These are phyloP conservation scores for Drosophila micromelanica DNA, from an alignment of 1,140 invertebrate species.

Conservation along the genomic window DNA sequence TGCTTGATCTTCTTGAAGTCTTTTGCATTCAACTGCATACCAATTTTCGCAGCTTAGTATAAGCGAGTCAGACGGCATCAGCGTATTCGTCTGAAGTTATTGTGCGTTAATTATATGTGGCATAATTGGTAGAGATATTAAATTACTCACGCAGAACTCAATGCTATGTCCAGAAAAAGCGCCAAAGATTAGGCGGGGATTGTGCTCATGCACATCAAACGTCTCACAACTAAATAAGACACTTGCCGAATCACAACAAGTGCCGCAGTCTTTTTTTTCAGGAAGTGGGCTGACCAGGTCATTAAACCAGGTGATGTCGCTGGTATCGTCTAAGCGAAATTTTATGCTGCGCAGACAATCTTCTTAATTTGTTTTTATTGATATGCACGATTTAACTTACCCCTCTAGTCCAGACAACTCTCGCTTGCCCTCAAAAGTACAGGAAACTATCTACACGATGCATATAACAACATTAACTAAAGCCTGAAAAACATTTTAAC, in stretches of 20 bases:
- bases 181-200: conserved; percentile 86
- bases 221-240: conserved; percentile 89
- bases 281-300: conserved; percentile 84
- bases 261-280: conserved; percentile 84
- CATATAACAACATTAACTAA: background rate
- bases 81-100: conserved; percentile 83
- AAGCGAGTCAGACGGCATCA: conserved; percentile 86
- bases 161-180: conserved; percentile 88
- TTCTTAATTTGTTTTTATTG: background rate
- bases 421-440: conserved; percentile 72
- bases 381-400: conserved; percentile 30
- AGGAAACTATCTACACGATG: conserved; percentile 65
- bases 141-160: conserved; percentile 87
- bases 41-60: conserved; percentile 87
- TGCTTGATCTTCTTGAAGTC: conserved; percentile 84
- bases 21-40: conserved; percentile 87
- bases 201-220: conserved; percentile 86
- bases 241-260: conserved; percentile 76
- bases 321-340: conserved; percentile 87
- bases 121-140: background rate
- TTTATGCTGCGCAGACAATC: conserved; percentile 85
- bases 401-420: conserved; percentile 77
- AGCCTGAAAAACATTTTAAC: background rate
- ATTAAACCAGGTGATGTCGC: conserved; percentile 88
- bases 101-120: background rate